phyloP scores from a whole-genome alignment of 2,797 vertebrate species.

The Pseudopleuronectes americanus region DNA sequence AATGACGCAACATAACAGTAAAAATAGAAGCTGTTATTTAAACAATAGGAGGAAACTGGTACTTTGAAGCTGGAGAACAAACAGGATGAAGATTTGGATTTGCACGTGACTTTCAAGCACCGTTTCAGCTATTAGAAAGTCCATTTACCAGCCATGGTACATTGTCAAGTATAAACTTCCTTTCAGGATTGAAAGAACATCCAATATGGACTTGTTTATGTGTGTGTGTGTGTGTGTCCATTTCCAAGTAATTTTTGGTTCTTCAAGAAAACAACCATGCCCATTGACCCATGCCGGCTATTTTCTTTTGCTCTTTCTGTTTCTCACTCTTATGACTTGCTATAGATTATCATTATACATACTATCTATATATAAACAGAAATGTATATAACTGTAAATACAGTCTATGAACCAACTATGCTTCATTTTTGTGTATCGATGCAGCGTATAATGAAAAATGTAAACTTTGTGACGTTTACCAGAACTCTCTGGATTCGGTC shows the following conservation, averaged over 20 bases:
- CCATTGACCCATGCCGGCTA: constrained; percentile 13
- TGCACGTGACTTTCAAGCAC: neutral
- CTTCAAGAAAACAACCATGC: constrained; percentile 3
- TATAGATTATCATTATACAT: too few species aligned
- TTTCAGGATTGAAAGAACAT: constrained; percentile 11
- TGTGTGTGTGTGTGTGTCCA: neutral
- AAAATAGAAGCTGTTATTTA: neutral
- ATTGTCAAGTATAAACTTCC: constrained; percentile 16
- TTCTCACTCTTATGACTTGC: neutral
- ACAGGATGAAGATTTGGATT: constrained; percentile 6
- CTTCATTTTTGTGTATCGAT: neutral
- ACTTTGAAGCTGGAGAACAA: constrained; percentile 10
- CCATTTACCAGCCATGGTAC: constrained; percentile 2
- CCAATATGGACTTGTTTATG: constrained; percentile 20
- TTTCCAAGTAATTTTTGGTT: neutral
- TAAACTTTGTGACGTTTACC: constrained; percentile 24
- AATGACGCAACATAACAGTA: neutral
- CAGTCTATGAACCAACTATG: neutral
- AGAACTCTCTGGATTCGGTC: constrained; percentile 23
- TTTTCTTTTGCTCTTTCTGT: neutral
- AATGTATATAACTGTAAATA: neutral
- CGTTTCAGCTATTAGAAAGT: constrained; percentile 10
- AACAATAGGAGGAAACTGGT: neutral
- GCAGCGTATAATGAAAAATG: neutral
- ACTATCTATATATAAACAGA: too few species aligned